Evolutionary conservation across 2,113 vertebrate species (phyloP), one percentile per base, ranked within the genome.

Genomic region (Todiramphus saurophagus): DNA sequence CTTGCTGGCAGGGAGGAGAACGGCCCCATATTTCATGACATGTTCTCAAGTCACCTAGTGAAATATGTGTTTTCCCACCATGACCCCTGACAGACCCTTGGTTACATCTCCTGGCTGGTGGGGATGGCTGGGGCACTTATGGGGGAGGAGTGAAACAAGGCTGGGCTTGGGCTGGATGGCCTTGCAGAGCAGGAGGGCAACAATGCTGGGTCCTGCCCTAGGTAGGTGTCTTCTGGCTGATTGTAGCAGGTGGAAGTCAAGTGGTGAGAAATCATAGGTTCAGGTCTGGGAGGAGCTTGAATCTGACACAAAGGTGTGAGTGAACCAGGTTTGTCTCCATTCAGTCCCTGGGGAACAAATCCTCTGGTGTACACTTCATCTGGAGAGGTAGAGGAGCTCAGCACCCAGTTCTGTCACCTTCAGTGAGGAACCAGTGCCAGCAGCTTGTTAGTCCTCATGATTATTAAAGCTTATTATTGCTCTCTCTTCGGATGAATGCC

Each of bases 101-200:
- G 46, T 51, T 4, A 3, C 72, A 24, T 73, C 8, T 35, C 46
- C 64, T 0, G 2, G 69, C 11, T 0, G 0, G 27, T 1, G 0
- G 44, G 53, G 48, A 24, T 1, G 2, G 86, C 44, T 8, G 2
- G 51, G 68, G 35, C 25, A 9, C 58, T 81, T 2, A 1, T 37
- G 4, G 1, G 10, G 18, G 48, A 76, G 41, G 15, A 56, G n/a
- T 7, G 62, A 15, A 63, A 28, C 9, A 72, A 9, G 5, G 7
- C 25, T 1, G 17, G 25, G 44, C 25, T 82, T 2, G 1, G 56
- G 23, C 28, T 46, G 67, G 48, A 60, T 27, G 33, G 23, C 17
- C 50, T 33, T 0, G 4, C 30, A 12, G 73, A 9, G 56, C 1
- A 0, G 16, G 46, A 77, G 25, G 9, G 30, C 15, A 14, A 9